These are phyloP conservation scores for Drosophila hawaiiensis DNA, from an alignment of 2,888 invertebrate species.

Conservation along the genomic window DNA sequence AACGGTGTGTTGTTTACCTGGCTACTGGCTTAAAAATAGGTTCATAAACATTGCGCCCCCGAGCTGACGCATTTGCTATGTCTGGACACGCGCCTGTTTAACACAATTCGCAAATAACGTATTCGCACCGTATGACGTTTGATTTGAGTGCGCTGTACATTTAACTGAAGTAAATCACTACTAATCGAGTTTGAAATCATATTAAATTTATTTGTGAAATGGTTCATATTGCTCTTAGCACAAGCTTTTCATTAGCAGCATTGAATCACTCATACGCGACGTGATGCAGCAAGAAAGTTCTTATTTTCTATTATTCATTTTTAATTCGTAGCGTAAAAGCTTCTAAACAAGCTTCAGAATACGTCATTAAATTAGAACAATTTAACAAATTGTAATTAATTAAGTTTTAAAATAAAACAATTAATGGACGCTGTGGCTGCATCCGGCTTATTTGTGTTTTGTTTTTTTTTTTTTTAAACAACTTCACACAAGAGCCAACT, in stretches of 20 bases:
- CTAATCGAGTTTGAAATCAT: not conserved
- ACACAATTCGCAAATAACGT: constrained; percentile 49
- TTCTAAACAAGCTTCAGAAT: not conserved
- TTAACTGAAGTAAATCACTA: not conserved
- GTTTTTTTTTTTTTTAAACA: constrained; percentile 24
- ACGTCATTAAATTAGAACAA: constrained; percentile 1
- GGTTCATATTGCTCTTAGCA: not conserved
- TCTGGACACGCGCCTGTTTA: constrained; percentile 56
- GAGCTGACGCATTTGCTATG: constrained; percentile 59
- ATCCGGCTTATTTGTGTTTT: constrained; percentile 26
- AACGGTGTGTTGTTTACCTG: constrained; percentile 41
- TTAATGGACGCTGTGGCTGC: constrained; percentile 2
- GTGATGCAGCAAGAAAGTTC: not conserved
- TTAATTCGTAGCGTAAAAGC: not conserved
- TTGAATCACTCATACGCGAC: constrained; percentile 31
- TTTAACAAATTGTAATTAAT: constrained; percentile 1
- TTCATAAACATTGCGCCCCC: constrained; percentile 59
- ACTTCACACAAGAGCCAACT: constrained; percentile 55
- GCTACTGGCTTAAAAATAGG: constrained; percentile 55
- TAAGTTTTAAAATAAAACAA: not conserved
- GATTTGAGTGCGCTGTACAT: not conserved
- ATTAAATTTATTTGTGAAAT: not conserved
- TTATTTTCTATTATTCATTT: not conserved
- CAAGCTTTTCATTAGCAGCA: constrained; percentile 9
- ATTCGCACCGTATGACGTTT: constrained; percentile 57